Conservation (phyloP, 2,888 invertebrate species). For the Dinocampus coccinellae region DNA sequence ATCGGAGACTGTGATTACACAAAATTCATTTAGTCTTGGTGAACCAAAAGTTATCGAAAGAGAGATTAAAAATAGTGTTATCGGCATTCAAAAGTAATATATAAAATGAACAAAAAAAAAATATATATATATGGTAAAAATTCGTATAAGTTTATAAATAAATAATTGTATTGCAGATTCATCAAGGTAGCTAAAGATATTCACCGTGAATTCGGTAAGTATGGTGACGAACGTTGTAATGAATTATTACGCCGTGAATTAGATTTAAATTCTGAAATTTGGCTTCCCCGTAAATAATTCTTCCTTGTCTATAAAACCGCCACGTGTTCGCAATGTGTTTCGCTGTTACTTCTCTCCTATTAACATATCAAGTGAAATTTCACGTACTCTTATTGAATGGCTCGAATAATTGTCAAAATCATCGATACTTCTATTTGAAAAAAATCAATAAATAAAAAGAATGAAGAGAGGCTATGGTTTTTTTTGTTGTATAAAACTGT, state of each 20-base stretch:
- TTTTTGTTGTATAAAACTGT: no score
- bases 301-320: conserved; percentile 21
- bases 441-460: neutral
- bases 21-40: conserved; percentile 53
- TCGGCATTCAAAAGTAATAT: conserved; percentile 62
- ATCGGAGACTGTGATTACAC: conserved; percentile 52
- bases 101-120: no score
- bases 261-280: conserved; percentile 70
- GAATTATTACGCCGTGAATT: conserved; percentile 69
- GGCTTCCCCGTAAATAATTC: conserved; percentile 71
- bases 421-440: neutral
- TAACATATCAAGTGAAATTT: neutral
- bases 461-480: neutral
- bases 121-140: conserved; percentile 2
- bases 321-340: conserved; percentile 12
- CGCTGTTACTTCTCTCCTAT: neutral
- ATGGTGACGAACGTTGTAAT: conserved; percentile 71
- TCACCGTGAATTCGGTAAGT: conserved; percentile 69
- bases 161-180: conserved; percentile 63
- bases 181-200: conserved; percentile 71
- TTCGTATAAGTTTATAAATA: neutral
- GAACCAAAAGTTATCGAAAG: conserved; percentile 55
- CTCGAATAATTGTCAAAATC: neutral
- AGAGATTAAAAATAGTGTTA: conserved; percentile 61
- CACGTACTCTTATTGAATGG: neutral